Evolutionary conservation across 2,797 vertebrate species (phyloP).

Genomic region (Amphiprion clarkii): DNA sequence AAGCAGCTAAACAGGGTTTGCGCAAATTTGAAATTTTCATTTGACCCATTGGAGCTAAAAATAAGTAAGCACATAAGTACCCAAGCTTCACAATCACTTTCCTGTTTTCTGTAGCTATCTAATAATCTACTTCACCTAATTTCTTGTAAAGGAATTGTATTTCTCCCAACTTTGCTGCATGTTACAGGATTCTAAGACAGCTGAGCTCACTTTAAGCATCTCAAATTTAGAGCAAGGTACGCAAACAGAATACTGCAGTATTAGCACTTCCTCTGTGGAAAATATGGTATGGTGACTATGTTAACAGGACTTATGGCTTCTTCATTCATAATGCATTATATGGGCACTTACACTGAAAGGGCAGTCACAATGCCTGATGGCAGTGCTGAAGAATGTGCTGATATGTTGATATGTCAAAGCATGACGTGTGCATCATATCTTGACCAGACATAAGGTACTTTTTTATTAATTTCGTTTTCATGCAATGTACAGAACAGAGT

Average conservation of each 20-base stretch:
- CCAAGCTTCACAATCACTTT: neutral
- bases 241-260: conserved; percentile 30
- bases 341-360: conserved; percentile 25
- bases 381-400: conserved; percentile 34
- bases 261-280: conserved; percentile 21
- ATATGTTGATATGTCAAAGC: conserved; percentile 40
- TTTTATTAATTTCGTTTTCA: conserved; percentile 38
- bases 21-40: conserved; percentile 16
- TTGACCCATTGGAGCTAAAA: conserved; percentile 15
- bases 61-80: neutral
- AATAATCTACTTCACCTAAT: conserved; percentile 3
- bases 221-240: conserved; percentile 21
- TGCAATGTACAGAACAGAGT: conserved; percentile 10
- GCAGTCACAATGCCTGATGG: conserved; percentile 33
- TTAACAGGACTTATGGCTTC: neutral
- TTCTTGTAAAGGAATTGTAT: conserved; percentile 10
- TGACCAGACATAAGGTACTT: conserved; percentile 10
- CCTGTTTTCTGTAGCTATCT: neutral
- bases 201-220: conserved; percentile 28
- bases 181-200: conserved; percentile 35
- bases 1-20: neutral
- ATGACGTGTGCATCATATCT: conserved; percentile 5
- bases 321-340: conserved; percentile 48
- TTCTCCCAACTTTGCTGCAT: conserved; percentile 15
- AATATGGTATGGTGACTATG: conserved; percentile 1